These are phyloP conservation scores for Otolemur garnettii DNA, from an alignment of 2,113 vertebrate species.

Conservation along the genomic window DNA sequence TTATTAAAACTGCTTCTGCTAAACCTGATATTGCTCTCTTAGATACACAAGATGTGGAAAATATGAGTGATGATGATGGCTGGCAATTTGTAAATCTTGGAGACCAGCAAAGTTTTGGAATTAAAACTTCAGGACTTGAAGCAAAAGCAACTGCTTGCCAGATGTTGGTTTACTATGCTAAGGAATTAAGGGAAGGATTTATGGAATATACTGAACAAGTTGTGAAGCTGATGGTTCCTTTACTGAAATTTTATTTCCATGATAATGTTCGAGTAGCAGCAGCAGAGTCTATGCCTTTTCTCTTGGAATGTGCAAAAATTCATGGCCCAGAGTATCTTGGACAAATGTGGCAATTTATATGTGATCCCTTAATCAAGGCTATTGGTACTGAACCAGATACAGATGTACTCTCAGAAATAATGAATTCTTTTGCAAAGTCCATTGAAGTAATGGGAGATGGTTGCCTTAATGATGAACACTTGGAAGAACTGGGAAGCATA, in stretches of 20 bases:
- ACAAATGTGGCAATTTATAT: slow-evolving; percentile 99
- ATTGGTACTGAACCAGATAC: slow-evolving; percentile 99
- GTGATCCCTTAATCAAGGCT: slow-evolving; percentile 97
- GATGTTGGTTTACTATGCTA: slow-evolving; percentile 99
- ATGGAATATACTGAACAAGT: slow-evolving; percentile 98
- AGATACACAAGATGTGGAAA: slow-evolving; percentile 99
- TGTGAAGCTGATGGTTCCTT: slow-evolving; percentile 98
- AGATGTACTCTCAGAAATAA: slow-evolving; percentile 98
- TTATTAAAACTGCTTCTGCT: slow-evolving; percentile 99
- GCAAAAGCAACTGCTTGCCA: slow-evolving; percentile 99
- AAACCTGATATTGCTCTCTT: slow-evolving; percentile 99
- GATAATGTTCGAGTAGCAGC: slow-evolving; percentile 98
- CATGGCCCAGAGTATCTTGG: slow-evolving; percentile 96
- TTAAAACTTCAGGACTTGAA: slow-evolving; percentile 98
- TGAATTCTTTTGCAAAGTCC: slow-evolving; percentile 99
- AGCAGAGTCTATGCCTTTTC: slow-evolving; percentile 97
- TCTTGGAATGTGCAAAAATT: slow-evolving; percentile 96
- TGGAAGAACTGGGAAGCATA: slow-evolving; percentile 98
- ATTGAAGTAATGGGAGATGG: slow-evolving; percentile 98
- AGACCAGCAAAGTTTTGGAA: slow-evolving; percentile 99
- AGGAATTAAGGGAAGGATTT: slow-evolving; percentile 98
- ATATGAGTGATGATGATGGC: slow-evolving; percentile 98
- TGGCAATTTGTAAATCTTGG: slow-evolving; percentile 99
- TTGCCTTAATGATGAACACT: slow-evolving; percentile 97
- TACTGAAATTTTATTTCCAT: slow-evolving; percentile 99